Conservation (phyloP, 2,888 invertebrate species). For the Criorhina ranunculi region DNA sequence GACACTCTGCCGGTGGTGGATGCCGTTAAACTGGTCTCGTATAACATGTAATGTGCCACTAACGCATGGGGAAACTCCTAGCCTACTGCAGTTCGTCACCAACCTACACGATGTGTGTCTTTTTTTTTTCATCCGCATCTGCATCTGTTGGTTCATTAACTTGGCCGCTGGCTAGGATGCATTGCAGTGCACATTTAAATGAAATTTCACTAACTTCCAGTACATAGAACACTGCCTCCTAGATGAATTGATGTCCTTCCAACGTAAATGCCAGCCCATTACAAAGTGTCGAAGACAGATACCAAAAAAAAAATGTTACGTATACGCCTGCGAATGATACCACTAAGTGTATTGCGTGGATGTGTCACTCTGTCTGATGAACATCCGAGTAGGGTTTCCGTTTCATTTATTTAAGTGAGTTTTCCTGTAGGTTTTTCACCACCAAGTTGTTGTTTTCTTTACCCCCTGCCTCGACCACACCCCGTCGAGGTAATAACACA, state of each 20-base stretch:
- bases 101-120: background rate
- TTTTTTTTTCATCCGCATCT: slow-evolving; percentile 1
- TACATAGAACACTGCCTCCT: background rate
- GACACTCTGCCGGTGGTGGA: slow-evolving; percentile 48
- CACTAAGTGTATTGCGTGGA: background rate
- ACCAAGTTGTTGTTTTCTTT: background rate
- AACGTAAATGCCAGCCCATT: background rate
- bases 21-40: slow-evolving; percentile 42
- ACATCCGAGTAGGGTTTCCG: slow-evolving; percentile 25
- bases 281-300: background rate
- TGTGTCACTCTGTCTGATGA: slow-evolving; percentile 28
- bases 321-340: slow-evolving; percentile 28
- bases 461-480: too few species aligned
- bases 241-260: background rate
- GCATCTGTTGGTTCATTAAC: slow-evolving; percentile 20
- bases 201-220: slow-evolving; percentile 9
- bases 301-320: slow-evolving; percentile 26
- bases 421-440: slow-evolving; percentile 6
- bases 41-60: slow-evolving; percentile 28
- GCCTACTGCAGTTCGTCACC: slow-evolving; percentile 16
- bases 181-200: background rate
- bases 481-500: slow-evolving; percentile 5
- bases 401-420: slow-evolving; percentile 55
- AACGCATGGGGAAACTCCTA: slow-evolving; percentile 10
- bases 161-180: background rate